Conservation (phyloP, 23 tunicate species). For the Ciona savignyi region DNA sequence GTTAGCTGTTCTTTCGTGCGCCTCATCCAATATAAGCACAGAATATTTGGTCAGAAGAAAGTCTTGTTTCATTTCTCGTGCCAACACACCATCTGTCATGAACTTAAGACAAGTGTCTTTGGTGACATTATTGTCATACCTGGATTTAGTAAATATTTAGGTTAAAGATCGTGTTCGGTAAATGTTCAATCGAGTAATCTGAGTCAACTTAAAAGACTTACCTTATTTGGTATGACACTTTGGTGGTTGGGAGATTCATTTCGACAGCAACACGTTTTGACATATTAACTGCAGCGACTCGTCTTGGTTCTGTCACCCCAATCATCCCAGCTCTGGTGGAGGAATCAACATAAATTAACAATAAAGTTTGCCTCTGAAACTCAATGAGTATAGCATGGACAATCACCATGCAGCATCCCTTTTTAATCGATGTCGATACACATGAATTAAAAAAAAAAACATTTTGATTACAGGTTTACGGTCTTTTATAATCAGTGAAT, state of each 20-base stretch:
- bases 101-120: slow-evolving; percentile 58
- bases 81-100: slow-evolving; percentile 94
- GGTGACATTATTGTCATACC: slow-evolving; percentile 86
- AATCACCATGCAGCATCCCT: too few species aligned
- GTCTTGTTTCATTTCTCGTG: slow-evolving; percentile 79
- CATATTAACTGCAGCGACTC: slow-evolving; percentile 91
- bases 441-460: too few species aligned
- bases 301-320: slow-evolving; percentile 93
- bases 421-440: too few species aligned
- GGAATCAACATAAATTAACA: slow-evolving; percentile 5
- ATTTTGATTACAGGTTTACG: too few species aligned
- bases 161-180: too few species aligned
- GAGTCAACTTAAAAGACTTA: slow-evolving; percentile 17
- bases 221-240: slow-evolving; percentile 92
- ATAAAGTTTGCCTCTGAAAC: too few species aligned
- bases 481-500: too few species aligned
- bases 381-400: too few species aligned
- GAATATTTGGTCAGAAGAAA: slow-evolving; percentile 85
- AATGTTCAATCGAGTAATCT: too few species aligned
- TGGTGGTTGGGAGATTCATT: slow-evolving; percentile 61
- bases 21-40: slow-evolving; percentile 84
- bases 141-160: too few species aligned
- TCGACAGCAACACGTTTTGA: slow-evolving; percentile 82
- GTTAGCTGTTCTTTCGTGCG: slow-evolving; percentile 91
- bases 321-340: slow-evolving; percentile 64